Conservation (phyloP, 2,888 invertebrate species). For the Nomada fabriciana region DNA sequence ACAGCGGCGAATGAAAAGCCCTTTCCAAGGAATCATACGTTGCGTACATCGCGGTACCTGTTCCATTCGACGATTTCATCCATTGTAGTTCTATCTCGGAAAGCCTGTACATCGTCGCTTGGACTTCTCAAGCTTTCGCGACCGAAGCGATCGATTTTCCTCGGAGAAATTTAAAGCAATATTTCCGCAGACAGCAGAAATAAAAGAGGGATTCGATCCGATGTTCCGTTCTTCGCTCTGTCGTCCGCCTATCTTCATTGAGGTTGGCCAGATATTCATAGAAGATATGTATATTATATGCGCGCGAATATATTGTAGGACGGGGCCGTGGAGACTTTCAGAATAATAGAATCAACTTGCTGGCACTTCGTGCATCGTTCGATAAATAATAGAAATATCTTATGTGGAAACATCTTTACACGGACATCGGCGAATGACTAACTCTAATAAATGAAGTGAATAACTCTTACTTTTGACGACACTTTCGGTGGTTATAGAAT, state of each 20-base stretch:
- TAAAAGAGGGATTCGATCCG: neutral
- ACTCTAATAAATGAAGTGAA: neutral
- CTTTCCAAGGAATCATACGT: conserved; percentile 19
- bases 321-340: too few relatives aligned
- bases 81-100: conserved; percentile 16
- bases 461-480: neutral
- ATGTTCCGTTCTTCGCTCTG: neutral
- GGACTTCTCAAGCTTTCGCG: conserved; percentile 1
- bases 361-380: too few relatives aligned
- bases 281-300: neutral
- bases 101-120: conserved; percentile 14
- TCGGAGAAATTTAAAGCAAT: conserved; percentile 40
- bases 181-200: conserved; percentile 9
- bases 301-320: neutral
- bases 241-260: neutral
- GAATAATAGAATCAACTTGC: too few relatives aligned
- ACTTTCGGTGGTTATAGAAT: neutral
- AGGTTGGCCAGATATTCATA: neutral
- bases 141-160: conserved; percentile 13
- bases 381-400: too few relatives aligned
- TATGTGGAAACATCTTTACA: neutral
- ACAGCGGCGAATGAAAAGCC: conserved; percentile 11
- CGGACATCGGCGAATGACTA: neutral
- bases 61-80: conserved; percentile 10
- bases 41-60: neutral